Conservation (phyloP, 2,888 invertebrate genomes). For the Rosalia funebris region DNA sequence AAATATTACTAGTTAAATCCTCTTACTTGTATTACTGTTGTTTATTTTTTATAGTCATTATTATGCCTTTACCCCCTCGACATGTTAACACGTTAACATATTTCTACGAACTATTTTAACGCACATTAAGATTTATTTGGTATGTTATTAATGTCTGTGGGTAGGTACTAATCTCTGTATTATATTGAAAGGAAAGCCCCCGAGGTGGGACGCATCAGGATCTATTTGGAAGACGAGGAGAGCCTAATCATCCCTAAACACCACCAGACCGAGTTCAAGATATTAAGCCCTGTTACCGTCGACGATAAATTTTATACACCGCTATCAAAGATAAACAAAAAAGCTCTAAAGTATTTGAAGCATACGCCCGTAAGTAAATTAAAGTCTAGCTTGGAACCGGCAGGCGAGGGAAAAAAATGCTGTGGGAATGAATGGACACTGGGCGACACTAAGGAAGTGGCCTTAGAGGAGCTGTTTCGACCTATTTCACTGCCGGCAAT, state of each 20-base stretch:
- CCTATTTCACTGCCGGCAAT: slow-evolving; percentile 39
- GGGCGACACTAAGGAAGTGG: slow-evolving; percentile 24
- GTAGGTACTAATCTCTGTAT: slow-evolving; percentile 21
- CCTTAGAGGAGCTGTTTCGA: slow-evolving; percentile 41
- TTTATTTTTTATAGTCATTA: too few relatives aligned
- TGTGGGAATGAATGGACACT: slow-evolving; percentile 29
- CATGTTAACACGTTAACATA: too few relatives aligned
- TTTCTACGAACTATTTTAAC: too few relatives aligned
- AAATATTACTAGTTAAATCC: too few relatives aligned
- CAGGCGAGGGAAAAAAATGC: slow-evolving; percentile 32
- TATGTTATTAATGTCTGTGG: too few relatives aligned
- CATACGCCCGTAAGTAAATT: slow-evolving; percentile 35
- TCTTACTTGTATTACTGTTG: too few relatives aligned
- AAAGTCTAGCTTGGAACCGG: slow-evolving; percentile 24
- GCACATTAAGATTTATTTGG: too few relatives aligned
- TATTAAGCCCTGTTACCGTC: slow-evolving; percentile 5
- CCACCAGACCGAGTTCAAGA: slow-evolving; percentile 21
- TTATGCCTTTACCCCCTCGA: too few relatives aligned
- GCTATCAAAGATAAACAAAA: slow-evolving; percentile 32
- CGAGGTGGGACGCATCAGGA: slow-evolving; percentile 30
- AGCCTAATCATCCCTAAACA: slow-evolving; percentile 38
- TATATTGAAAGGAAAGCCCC: slow-evolving; percentile 25
- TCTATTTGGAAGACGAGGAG: slow-evolving; percentile 42
- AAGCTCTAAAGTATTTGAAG: slow-evolving; percentile 28
- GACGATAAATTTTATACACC: slow-evolving; percentile 36